Evolutionary conservation across 2,797 vertebrate species (phyloP).

Genomic region (Diplodus sargus): DNA sequence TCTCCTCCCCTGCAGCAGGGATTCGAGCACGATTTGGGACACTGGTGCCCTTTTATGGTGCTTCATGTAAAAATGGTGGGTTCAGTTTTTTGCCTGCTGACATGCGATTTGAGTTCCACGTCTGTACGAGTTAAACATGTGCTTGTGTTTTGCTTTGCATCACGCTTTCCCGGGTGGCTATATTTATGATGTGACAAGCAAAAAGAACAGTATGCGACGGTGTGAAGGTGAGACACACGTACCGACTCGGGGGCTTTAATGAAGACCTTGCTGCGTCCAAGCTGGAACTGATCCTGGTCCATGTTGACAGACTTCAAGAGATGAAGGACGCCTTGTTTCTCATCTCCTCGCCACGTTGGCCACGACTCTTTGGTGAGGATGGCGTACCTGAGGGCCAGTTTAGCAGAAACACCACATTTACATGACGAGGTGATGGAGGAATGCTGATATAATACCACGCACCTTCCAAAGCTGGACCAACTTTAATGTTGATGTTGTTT

Average conservation of each 20-base stretch:
- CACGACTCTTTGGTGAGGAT: slow-evolving; percentile 97
- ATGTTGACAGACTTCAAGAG: slow-evolving; percentile 94
- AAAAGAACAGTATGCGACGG: not conserved
- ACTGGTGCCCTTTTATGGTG: slow-evolving; percentile 76
- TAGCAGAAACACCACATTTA: not conserved
- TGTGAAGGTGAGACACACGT: slow-evolving; percentile 39
- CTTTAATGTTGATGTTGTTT: not conserved
- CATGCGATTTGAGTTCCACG: slow-evolving; percentile 14
- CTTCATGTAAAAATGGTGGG: slow-evolving; percentile 56
- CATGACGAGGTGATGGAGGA: not conserved
- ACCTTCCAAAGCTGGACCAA: not conserved
- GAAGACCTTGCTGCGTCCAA: slow-evolving; percentile 94
- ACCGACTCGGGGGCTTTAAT: slow-evolving; percentile 98
- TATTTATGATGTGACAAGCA: no score
- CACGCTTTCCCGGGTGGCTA: not conserved
- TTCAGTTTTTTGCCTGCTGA: slow-evolving; percentile 22
- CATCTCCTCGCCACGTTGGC: slow-evolving; percentile 95
- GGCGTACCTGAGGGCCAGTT: slow-evolving; percentile 87
- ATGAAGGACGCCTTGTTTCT: slow-evolving; percentile 95
- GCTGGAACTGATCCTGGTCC: slow-evolving; percentile 97
- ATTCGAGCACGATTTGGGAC: slow-evolving; percentile 58
- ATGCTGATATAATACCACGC: not conserved
- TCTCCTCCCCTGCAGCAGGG: slow-evolving; percentile 67
- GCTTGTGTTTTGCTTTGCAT: slow-evolving; percentile 19
- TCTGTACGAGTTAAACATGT: not conserved